Conservation (phyloP, 2,888 invertebrate species). For the Synergus japonicus region DNA sequence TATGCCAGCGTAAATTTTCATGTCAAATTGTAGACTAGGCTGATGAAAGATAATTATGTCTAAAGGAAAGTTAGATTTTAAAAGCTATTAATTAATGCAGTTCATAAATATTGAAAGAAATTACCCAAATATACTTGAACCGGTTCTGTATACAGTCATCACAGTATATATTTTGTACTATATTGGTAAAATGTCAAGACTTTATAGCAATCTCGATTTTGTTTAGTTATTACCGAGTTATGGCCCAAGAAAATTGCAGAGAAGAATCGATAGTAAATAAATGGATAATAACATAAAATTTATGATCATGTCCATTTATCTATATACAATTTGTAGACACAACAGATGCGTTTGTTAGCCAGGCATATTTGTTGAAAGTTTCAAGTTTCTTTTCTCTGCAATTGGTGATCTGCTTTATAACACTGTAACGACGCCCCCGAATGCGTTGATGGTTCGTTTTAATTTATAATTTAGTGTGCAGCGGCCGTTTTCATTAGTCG, state of each 20-base stretch:
- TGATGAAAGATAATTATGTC: not conserved
- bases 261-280: not conserved
- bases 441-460: conserved; percentile 45
- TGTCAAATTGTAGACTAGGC: not conserved
- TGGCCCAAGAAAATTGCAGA: conserved; percentile 4
- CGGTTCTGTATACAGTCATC: too few species aligned
- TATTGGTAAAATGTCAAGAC: not conserved
- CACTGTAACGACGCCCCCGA: conserved; percentile 7
- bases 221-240: not conserved
- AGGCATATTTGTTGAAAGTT: conserved; percentile 10
- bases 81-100: not conserved
- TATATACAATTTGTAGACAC: conserved; percentile 7
- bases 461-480: conserved; percentile 65
- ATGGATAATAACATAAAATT: conserved; percentile 1
- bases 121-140: not conserved
- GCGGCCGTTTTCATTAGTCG: conserved; percentile 70
- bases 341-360: conserved; percentile 29
- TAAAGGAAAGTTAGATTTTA: not conserved
- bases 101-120: not conserved
- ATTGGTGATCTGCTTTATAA: conserved; percentile 33
- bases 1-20: not conserved
- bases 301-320: conserved; percentile 2
- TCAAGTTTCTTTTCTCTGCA: conserved; percentile 8
- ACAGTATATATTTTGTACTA: too few species aligned
- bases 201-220: not conserved